phyloP scores from a whole-genome alignment of 2,888 invertebrate species.

The Diadromus collaris region DNA sequence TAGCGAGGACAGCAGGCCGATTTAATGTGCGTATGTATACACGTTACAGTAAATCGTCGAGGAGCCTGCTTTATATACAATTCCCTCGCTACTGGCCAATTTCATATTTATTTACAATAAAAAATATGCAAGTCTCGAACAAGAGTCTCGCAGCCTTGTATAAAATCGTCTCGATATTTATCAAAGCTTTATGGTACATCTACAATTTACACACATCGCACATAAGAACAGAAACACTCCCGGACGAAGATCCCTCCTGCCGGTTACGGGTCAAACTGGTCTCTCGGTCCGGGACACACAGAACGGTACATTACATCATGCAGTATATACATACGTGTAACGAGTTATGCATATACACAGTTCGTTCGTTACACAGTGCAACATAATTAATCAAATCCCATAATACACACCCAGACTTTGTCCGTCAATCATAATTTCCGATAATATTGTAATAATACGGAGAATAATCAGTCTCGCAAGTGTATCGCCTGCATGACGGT shows the following conservation, averaged over 20 bases:
- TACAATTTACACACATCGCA: constrained; percentile 45
- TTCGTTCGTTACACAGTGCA: constrained; percentile 34
- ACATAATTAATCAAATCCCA: constrained; percentile 16
- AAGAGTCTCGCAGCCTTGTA: constrained; percentile 30
- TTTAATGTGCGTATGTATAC: constrained; percentile 31
- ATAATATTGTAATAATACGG: too few relatives aligned
- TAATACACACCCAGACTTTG: not conserved
- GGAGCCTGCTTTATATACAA: constrained; percentile 16
- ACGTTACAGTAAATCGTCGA: not conserved
- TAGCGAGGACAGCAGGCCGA: constrained; percentile 16
- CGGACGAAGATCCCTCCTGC: not conserved
- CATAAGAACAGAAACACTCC: not conserved
- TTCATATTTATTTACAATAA: constrained; percentile 23
- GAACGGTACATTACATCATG: constrained; percentile 44
- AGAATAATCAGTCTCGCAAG: not conserved
- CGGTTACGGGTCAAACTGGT: not conserved
- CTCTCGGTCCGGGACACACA: constrained; percentile 17
- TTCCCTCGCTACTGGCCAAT: constrained; percentile 6
- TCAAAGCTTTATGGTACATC: constrained; percentile 36
- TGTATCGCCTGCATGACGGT: too few relatives aligned
- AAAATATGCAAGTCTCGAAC: constrained; percentile 19
- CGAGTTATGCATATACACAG: constrained; percentile 45
- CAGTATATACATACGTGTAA: constrained; percentile 33
- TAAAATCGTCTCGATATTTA: constrained; percentile 35
- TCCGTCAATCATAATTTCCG: not conserved